phyloP scores from a whole-genome alignment of 2,113 vertebrate genomes.

The Prolemur simus region DNA sequence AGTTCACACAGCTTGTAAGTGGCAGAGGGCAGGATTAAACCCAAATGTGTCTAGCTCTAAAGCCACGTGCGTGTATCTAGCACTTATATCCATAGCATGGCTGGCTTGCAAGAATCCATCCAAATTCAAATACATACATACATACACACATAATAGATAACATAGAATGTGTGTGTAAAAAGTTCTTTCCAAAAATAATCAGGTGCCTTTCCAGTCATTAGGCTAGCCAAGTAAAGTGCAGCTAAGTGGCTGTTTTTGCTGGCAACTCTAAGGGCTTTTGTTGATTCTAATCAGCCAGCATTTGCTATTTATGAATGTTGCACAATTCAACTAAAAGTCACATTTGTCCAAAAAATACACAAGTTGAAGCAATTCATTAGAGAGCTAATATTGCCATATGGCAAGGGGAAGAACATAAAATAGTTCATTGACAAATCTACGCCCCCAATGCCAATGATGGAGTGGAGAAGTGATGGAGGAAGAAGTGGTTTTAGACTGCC shows the following conservation, averaged over 20 bases:
- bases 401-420: conserved; percentile 48
- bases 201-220: conserved; percentile 61
- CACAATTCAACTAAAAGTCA: conserved; percentile 70
- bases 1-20: neutral
- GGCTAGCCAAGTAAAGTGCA: conserved; percentile 22
- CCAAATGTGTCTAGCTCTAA: neutral
- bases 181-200: conserved; percentile 67
- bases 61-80: neutral
- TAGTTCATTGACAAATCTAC: conserved; percentile 57
- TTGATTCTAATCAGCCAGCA: conserved; percentile 67
- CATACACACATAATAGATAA: conserved; percentile 47
- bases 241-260: conserved; percentile 46
- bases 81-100: neutral
- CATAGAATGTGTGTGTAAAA: conserved; percentile 35
- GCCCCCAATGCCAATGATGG: neutral
- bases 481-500: neutral
- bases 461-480: neutral
- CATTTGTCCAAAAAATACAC: conserved; percentile 55
- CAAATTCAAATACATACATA: neutral
- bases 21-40: conserved; percentile 17
- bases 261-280: conserved; percentile 41
- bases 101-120: conserved; percentile 15
- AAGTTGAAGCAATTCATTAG: conserved; percentile 69
- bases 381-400: conserved; percentile 69
- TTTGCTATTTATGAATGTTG: conserved; percentile 74